Evolutionary conservation across 2,888 invertebrate species (phyloP).

Genomic region (Zygaena filipendulae): DNA sequence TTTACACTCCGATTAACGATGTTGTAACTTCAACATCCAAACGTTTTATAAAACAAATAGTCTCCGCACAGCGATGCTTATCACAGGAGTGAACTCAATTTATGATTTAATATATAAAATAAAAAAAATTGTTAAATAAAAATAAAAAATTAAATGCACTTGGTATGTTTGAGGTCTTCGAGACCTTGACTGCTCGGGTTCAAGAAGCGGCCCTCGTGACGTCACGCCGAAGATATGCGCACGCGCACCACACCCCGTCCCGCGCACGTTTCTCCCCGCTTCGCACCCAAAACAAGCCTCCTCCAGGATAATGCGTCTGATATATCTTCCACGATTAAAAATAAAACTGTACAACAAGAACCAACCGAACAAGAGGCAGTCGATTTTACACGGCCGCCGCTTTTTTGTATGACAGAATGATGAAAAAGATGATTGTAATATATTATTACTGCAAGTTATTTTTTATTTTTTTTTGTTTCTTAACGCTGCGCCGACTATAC

Average conservation of each 20-base stretch:
- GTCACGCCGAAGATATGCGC: slow-evolving; percentile 58
- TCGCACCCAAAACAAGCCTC: slow-evolving; percentile 40
- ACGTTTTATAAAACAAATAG: too few species aligned
- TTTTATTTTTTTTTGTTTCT: neutral
- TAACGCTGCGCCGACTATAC: too few species aligned
- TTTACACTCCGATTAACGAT: too few species aligned
- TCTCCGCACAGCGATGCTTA: too few species aligned
- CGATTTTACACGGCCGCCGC: slow-evolving; percentile 48
- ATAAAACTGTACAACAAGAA: slow-evolving; percentile 37
- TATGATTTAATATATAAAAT: too few species aligned
- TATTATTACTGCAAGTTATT: too few species aligned
- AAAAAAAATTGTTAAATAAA: too few species aligned
- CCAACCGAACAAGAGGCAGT: slow-evolving; percentile 40
- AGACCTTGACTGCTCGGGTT: slow-evolving; percentile 57
- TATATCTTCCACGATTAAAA: slow-evolving; percentile 54
- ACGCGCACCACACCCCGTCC: slow-evolving; percentile 27
- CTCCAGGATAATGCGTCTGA: slow-evolving; percentile 58
- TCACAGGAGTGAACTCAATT: too few species aligned
- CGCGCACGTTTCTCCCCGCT: slow-evolving; percentile 9
- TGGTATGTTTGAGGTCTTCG: slow-evolving; percentile 23
- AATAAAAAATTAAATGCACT: slow-evolving; percentile 38
- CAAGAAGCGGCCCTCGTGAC: slow-evolving; percentile 52
- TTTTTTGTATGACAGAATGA: slow-evolving; percentile 36
- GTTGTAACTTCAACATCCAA: too few species aligned
- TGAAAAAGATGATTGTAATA: too few species aligned